A percentile compares a stretch with the other conserved stretches of the same genome.
Evolutionary conservation across 1,140 invertebrate species (phyloP).

Genomic region (Caerostris extrusa): DNA sequence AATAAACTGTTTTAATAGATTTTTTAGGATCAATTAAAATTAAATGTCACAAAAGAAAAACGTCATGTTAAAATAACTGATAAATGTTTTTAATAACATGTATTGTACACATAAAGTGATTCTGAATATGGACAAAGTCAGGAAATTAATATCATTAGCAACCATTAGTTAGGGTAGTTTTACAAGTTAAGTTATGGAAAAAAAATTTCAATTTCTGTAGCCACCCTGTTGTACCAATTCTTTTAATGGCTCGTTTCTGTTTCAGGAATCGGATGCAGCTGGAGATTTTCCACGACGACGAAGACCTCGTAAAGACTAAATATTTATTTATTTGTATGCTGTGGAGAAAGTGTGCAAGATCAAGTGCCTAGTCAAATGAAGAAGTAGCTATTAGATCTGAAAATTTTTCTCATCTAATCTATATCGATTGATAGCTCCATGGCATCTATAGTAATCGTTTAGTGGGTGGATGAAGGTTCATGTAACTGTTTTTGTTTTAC

Average conservation of each 20-base stretch:
- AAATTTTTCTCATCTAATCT: slow-evolving; percentile 24
- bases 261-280: slow-evolving; percentile 35
- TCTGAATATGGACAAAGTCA: too few relatives aligned
- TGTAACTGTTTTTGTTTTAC: slow-evolving; percentile 37
- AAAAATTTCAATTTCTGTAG: too few relatives aligned
- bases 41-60: too few relatives aligned
- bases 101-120: too few relatives aligned
- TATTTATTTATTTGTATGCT: slow-evolving; percentile 22
- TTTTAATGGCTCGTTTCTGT: background rate
- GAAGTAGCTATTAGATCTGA: slow-evolving; percentile 69
- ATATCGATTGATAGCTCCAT: slow-evolving; percentile 53
- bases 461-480: background rate
- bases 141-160: too few relatives aligned
- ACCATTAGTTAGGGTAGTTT: too few relatives aligned
- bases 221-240: too few relatives aligned
- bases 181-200: too few relatives aligned
- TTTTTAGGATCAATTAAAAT: too few relatives aligned
- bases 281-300: slow-evolving; percentile 73
- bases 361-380: slow-evolving; percentile 76
- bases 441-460: slow-evolving; percentile 41
- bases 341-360: slow-evolving; percentile 42
- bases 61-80: too few relatives aligned
- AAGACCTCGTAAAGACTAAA: slow-evolving; percentile 76
- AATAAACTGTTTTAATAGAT: too few relatives aligned
- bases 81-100: too few relatives aligned